A percentile compares a stretch with the other conserved stretches of the same genome.
Conservation (phyloP, 2,888 invertebrate genomes). For the Hyposoter dolosus region DNA sequence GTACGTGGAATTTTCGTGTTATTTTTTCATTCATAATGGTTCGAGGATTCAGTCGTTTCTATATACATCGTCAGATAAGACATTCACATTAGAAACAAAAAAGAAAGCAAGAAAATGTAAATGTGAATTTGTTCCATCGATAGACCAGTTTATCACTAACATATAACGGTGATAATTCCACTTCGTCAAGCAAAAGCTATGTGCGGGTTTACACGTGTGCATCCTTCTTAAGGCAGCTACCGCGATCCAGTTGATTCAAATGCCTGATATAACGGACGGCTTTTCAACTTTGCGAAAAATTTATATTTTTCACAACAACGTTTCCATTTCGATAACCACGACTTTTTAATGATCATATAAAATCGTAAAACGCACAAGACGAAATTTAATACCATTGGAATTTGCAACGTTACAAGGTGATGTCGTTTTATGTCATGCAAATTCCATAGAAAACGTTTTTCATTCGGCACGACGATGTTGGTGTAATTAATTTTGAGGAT, state of each 20-base stretch:
- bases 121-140: neutral
- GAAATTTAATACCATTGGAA: neutral
- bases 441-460: neutral
- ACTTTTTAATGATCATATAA: neutral
- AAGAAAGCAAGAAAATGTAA: neutral
- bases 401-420: neutral
- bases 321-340: neutral
- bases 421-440: neutral
- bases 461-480: neutral
- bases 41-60: neutral
- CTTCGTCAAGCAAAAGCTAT: neutral
- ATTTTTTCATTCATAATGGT: neutral
- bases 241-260: neutral
- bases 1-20: neutral
- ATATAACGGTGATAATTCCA: conserved; percentile 12
- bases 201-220: neutral
- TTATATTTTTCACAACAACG: neutral
- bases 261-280: neutral
- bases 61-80: neutral
- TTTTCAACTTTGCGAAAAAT: neutral
- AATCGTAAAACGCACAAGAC: neutral
- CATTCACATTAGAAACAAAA: neutral
- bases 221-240: neutral
- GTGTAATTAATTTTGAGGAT: neutral
- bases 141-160: neutral